phyloP scores from a whole-genome alignment of 2,113 vertebrate species.

The Pterophyllum scalare region DNA sequence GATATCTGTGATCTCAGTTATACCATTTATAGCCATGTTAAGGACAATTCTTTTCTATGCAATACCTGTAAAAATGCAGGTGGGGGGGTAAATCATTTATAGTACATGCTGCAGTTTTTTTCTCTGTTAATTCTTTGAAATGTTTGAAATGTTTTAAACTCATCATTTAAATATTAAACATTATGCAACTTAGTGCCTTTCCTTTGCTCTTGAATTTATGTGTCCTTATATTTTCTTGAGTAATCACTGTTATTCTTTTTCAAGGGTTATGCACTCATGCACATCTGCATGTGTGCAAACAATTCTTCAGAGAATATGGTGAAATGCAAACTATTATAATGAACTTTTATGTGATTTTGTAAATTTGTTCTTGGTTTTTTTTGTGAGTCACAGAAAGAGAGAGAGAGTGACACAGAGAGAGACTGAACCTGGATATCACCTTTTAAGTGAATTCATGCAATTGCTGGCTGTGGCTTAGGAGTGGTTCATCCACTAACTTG shows the following conservation, averaged over 20 bases:
- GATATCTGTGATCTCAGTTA: neutral
- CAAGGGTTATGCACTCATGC: neutral
- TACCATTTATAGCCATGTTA: neutral
- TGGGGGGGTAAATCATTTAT: neutral
- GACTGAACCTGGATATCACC: neutral
- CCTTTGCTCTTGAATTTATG: neutral
- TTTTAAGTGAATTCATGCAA: neutral
- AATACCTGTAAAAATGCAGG: neutral
- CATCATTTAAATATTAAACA: neutral
- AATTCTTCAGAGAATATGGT: no score
- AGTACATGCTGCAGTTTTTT: neutral
- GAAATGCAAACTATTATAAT: neutral
- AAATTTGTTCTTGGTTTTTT: neutral
- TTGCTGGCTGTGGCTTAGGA: neutral
- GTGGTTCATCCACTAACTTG: neutral
- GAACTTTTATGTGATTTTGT: neutral
- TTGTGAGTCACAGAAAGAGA: accelerated
- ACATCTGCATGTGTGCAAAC: neutral
- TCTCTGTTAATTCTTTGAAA: neutral
- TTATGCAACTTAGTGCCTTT: neutral
- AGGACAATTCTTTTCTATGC: neutral
- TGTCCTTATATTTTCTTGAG: neutral
- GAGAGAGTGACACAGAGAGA: no score
- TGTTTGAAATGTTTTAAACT: neutral
- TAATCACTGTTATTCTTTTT: neutral